Evolutionary conservation across 2,797 vertebrate species (phyloP).

Genomic region (Rhinatrema bivittatum): DNA sequence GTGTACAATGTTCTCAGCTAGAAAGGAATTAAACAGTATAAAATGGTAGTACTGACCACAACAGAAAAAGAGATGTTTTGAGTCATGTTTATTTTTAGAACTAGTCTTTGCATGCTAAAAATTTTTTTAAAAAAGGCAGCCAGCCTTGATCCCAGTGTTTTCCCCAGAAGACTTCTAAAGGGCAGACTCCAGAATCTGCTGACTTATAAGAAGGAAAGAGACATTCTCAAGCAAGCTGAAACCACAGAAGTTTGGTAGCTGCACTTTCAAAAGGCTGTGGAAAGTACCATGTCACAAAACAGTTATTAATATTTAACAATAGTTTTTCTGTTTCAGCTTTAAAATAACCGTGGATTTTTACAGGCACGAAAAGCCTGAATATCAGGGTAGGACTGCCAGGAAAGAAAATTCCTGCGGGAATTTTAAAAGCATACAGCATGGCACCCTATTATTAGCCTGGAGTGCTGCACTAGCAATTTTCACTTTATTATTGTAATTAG

Average conservation of each 20-base stretch:
- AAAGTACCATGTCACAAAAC: not conserved
- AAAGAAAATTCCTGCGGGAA: not conserved
- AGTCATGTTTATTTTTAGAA: constrained; percentile 48
- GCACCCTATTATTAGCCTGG: constrained; percentile 5
- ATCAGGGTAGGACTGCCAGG: not conserved
- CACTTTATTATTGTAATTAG: constrained; percentile 10
- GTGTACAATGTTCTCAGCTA: constrained; percentile 35
- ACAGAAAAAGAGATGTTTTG: constrained; percentile 43
- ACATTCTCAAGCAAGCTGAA: constrained; percentile 11
- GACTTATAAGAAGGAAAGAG: constrained; percentile 4
- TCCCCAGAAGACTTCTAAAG: constrained; percentile 25
- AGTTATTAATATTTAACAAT: not conserved
- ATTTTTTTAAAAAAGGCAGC: constrained; percentile 35
- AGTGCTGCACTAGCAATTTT: not conserved
- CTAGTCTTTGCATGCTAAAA: constrained; percentile 24
- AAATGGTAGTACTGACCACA: constrained; percentile 33
- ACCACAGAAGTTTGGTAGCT: constrained; percentile 10
- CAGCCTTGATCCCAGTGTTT: constrained; percentile 31
- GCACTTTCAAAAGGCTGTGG: not conserved
- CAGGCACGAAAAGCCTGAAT: not conserved
- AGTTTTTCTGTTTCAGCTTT: not conserved
- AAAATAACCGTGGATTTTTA: not conserved
- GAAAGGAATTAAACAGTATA: constrained; percentile 42
- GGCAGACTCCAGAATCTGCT: constrained; percentile 22
- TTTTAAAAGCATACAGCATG: not conserved